Conservation (phyloP, 2,113 vertebrate genomes). For the Tetraodon nigroviridis region DNA sequence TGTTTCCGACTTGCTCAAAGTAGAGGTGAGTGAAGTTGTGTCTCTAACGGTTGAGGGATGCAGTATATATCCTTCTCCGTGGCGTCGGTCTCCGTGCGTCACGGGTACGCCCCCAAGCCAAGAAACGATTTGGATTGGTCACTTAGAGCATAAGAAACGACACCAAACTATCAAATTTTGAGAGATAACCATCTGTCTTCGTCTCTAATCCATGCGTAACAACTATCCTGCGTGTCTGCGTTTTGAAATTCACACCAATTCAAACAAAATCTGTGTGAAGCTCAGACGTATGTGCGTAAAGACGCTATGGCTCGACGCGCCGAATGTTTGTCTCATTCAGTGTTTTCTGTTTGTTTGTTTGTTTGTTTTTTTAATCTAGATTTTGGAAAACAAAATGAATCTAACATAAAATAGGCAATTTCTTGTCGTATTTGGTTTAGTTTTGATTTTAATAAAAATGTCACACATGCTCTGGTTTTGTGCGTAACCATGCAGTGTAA, state of each 20-base stretch:
- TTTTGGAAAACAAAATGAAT: neutral
- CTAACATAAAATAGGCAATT: too few relatives aligned
- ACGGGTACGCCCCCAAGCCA: conserved; percentile 67
- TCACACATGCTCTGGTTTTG: too few relatives aligned
- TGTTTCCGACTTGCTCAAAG: neutral
- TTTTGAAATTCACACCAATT: conserved; percentile 30
- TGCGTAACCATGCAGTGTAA: too few relatives aligned
- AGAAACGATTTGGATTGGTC: conserved; percentile 41
- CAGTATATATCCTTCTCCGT: conserved; percentile 63
- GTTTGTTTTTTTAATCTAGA: neutral
- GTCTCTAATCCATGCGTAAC: conserved; percentile 47
- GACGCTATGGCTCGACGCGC: neutral
- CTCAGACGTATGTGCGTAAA: neutral
- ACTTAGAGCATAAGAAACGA: conserved; percentile 52
- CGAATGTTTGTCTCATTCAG: neutral
- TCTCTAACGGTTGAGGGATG: conserved; percentile 4
- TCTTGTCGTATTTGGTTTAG: too few relatives aligned
- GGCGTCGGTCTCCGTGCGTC: conserved; percentile 65
- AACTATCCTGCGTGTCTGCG: conserved; percentile 57
- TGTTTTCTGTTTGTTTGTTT: too few relatives aligned
- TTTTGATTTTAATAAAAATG: too few relatives aligned
- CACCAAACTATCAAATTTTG: conserved; percentile 42
- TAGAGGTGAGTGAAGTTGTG: conserved; percentile 28
- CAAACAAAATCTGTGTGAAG: conserved; percentile 41
- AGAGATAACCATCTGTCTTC: conserved; percentile 71